phyloP scores from a whole-genome alignment of 2,113 vertebrate species.

The Sterrhoptilus dennistouni region DNA sequence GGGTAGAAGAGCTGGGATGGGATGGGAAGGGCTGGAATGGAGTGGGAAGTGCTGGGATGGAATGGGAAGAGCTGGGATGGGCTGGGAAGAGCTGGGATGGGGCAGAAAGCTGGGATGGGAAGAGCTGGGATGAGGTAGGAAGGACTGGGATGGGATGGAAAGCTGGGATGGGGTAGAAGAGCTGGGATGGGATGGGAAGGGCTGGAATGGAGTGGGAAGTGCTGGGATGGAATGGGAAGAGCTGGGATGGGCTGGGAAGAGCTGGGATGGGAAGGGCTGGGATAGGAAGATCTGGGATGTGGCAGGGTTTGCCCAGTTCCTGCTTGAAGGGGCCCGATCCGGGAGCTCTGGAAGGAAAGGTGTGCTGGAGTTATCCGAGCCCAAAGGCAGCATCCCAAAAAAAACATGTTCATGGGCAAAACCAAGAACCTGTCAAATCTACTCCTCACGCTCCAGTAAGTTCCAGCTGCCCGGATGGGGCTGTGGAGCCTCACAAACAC shows the following conservation, averaged over 20 bases:
- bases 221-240: not conserved
- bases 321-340: fast-evolving
- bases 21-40: not conserved
- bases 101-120: too few relatives aligned
- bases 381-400: not conserved
- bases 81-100: not conserved
- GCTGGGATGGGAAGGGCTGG: not conserved
- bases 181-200: too few relatives aligned
- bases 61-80: not conserved
- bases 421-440: not conserved
- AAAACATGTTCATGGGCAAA: not conserved
- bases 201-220: fast-evolving
- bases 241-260: not conserved
- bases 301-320: not conserved
- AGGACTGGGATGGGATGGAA: too few relatives aligned
- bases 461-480: not conserved
- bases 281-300: not conserved
- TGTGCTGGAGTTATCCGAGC: not conserved
- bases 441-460: not conserved
- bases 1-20: not conserved
- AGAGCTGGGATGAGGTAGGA: not conserved
- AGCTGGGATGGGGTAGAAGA: not conserved
- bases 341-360: not conserved
- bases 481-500: not conserved
- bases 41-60: not conserved